These are phyloP conservation scores for Pyrochroa serraticornis DNA, from an alignment of 2,888 invertebrate species.

Conservation along the genomic window DNA sequence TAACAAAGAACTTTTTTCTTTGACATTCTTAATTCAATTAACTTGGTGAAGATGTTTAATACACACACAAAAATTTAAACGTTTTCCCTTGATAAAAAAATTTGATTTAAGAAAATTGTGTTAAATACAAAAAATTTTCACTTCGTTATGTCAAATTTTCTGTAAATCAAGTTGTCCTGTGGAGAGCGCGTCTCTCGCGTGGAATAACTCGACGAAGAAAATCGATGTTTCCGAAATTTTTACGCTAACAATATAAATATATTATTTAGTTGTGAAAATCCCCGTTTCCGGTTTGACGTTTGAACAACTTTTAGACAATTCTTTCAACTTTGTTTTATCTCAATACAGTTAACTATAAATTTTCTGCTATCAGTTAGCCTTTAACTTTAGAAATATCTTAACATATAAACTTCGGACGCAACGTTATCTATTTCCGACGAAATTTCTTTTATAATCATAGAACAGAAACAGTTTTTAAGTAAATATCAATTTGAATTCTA, in stretches of 20 bases:
- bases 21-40: conserved; percentile 42
- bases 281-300: conserved; percentile 5
- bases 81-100: background rate
- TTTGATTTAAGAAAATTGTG: background rate
- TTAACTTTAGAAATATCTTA: conserved; percentile 27
- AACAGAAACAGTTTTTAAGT: conserved; percentile 11
- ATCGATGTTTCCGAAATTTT: background rate
- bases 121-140: conserved; percentile 6
- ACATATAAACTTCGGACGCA: conserved; percentile 23
- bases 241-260: background rate
- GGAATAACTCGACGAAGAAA: background rate
- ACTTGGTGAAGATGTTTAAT: conserved; percentile 34
- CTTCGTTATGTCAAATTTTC: background rate
- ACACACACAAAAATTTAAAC: conserved; percentile 23
- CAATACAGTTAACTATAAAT: conserved; percentile 27
- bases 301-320: conserved; percentile 24
- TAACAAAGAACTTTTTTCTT: conserved; percentile 41
- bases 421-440: conserved; percentile 17
- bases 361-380: conserved; percentile 21
- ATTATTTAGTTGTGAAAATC: background rate
- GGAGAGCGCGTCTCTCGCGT: background rate
- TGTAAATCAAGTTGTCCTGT: too few species aligned
- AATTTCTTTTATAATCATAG: background rate
- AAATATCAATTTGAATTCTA: conserved; percentile 16
- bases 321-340: conserved; percentile 26